Percentiles rank a stretch among this genome's conserved stretches.
phyloP scores from a whole-genome alignment of 2,113 vertebrate genomes.

The Gadus macrocephalus region DNA sequence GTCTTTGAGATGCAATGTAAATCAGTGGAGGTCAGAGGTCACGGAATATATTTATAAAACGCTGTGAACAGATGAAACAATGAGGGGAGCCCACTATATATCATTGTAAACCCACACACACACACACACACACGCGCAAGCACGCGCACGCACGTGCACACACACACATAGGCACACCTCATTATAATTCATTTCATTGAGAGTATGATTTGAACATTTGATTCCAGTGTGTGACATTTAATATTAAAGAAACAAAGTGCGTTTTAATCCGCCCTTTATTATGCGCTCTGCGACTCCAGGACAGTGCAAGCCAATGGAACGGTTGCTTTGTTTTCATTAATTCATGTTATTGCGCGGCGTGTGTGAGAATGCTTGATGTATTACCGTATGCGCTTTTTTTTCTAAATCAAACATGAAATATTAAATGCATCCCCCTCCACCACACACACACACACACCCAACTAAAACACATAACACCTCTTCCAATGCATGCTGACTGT shows the following conservation, averaged over 20 bases:
- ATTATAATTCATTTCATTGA: not conserved
- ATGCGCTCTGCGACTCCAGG: too few species aligned
- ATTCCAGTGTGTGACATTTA: not conserved
- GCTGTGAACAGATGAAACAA: conserved; percentile 37
- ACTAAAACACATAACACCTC: too few species aligned
- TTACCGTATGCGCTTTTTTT: not conserved
- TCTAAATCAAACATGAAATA: not conserved
- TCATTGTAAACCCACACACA: conserved; percentile 33
- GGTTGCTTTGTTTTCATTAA: too few species aligned
- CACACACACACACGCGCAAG: not conserved
- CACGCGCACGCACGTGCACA: not conserved
- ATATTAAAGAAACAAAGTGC: not conserved
- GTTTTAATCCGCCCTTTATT: too few species aligned
- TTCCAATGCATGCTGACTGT: too few species aligned
- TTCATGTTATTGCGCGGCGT: not conserved
- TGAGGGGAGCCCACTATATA: conserved; percentile 43
- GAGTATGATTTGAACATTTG: not conserved
- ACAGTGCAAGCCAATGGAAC: too few species aligned
- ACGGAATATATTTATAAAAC: conserved; percentile 58
- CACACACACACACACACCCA: too few species aligned
- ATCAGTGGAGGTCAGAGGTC: conserved; percentile 65
- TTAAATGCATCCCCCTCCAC: too few species aligned
- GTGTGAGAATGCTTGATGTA: not conserved
- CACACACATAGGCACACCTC: not conserved
- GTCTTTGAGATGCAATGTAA: conserved; percentile 63